phyloP scores from a whole-genome alignment of 2,797 vertebrate species.

The Morelia viridis region DNA sequence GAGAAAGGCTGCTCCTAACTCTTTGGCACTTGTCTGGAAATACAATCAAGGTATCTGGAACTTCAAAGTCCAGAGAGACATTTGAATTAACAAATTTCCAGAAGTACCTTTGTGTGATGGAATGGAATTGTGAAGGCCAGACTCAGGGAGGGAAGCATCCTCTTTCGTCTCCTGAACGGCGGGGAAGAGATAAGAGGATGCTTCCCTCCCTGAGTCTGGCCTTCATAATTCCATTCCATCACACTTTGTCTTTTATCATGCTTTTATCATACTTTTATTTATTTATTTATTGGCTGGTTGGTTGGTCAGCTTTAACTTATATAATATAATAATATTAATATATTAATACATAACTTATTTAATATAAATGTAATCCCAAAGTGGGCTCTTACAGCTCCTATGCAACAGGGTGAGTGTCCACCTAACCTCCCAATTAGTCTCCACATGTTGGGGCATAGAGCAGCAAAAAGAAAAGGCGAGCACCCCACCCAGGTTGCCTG shows the following conservation, averaged over 20 bases:
- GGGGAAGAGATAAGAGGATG: no score
- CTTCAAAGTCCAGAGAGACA: background rate
- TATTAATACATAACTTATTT: no score
- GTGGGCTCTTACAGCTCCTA: background rate
- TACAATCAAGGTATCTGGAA: background rate
- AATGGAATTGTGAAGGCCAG: no score
- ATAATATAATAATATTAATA: no score
- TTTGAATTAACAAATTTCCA: background rate
- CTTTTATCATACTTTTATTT: background rate
- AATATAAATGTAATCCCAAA: no score
- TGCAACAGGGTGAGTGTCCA: background rate
- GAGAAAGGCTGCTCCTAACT: background rate
- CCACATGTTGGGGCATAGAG: background rate
- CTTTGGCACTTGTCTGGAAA: background rate
- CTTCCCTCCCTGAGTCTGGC: no score
- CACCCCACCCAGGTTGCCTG: background rate
- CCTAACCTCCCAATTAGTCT: background rate
- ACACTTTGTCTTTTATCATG: background rate
- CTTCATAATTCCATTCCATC: no score
- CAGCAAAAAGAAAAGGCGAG: background rate
- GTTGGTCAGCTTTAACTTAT: no score
- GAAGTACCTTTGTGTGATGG: background rate
- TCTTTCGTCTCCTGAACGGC: no score
- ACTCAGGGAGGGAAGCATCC: no score
- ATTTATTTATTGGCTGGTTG: no score